Evolutionary conservation across 2,888 invertebrate genomes (phyloP).

Genomic region (Yponomeuta plumbellus): DNA sequence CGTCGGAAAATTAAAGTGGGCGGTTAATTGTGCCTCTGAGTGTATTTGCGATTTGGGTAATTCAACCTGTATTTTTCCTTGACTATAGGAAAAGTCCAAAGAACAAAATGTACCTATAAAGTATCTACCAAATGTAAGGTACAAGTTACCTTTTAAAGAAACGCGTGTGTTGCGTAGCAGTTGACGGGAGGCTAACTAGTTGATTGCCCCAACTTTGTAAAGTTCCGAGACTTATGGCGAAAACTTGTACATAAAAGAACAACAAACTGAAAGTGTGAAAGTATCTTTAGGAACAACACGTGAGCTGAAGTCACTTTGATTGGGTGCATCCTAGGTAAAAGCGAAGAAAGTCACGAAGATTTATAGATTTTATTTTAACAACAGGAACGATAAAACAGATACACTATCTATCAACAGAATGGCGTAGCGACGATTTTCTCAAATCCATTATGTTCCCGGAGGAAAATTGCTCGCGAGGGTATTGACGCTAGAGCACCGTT

Average conservation of each 20-base stretch:
- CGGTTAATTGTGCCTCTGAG: too few relatives aligned
- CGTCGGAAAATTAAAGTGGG: too few relatives aligned
- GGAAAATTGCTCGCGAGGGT: slow-evolving; percentile 31
- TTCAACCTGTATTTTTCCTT: too few relatives aligned
- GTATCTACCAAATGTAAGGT: too few relatives aligned
- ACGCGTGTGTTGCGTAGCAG: too few relatives aligned
- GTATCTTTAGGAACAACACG: background rate
- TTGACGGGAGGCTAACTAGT: too few relatives aligned
- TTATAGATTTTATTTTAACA: background rate
- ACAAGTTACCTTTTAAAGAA: too few relatives aligned
- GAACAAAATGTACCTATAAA: too few relatives aligned
- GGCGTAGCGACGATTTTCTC: slow-evolving; percentile 19
- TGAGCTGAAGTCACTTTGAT: too few relatives aligned
- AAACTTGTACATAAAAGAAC: background rate
- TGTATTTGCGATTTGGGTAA: too few relatives aligned
- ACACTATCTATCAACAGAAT: background rate
- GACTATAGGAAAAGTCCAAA: too few relatives aligned
- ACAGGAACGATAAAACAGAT: background rate
- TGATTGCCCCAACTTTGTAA: too few relatives aligned
- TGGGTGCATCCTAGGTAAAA: background rate
- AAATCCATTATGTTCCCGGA: slow-evolving; percentile 28
- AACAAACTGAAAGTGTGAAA: background rate
- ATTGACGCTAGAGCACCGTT: slow-evolving; percentile 47
- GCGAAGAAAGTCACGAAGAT: background rate
- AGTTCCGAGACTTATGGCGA: background rate